A percentile compares a stretch with the other conserved stretches of the same genome.
phyloP scores from a whole-genome alignment of 1,140 invertebrate genomes.

The Babylonia areolata region DNA sequence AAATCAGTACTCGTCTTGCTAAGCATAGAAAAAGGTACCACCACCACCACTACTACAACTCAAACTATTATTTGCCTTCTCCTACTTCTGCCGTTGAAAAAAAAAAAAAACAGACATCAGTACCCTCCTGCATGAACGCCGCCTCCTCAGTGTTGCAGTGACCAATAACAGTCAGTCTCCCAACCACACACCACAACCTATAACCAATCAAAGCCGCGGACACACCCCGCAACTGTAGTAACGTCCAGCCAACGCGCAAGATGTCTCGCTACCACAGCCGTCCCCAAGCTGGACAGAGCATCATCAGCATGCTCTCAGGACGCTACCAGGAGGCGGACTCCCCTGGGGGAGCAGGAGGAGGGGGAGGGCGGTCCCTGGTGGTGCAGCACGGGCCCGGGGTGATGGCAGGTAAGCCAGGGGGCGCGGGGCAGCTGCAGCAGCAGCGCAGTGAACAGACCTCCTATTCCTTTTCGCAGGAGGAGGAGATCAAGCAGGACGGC shows the following conservation, averaged over 20 bases:
- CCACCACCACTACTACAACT: no score
- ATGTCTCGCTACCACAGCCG: background rate
- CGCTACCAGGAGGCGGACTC: background rate
- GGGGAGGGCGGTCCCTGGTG: background rate
- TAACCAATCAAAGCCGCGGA: background rate
- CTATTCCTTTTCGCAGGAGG: constrained; percentile 41
- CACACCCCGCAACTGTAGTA: background rate
- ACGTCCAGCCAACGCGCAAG: no score
- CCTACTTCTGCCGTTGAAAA: no score
- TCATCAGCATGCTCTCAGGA: constrained; percentile 23
- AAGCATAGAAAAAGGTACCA: no score
- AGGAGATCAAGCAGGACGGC: constrained; percentile 41
- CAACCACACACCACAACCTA: background rate
- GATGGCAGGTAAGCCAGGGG: background rate
- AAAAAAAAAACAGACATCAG: no score
- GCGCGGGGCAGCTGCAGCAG: background rate
- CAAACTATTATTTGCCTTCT: no score
- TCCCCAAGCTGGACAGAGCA: background rate
- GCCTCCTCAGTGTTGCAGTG: no score
- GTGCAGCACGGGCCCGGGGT: background rate
- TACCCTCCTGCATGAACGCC: no score
- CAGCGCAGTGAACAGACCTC: constrained; percentile 22
- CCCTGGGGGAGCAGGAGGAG: background rate
- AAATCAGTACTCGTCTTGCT: no score
- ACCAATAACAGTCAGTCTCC: background rate